Evolutionary conservation across 2,113 vertebrate genomes (phyloP), one percentile per base, ranked within the genome.

Genomic region (Ailuropoda melanoleuca): DNA sequence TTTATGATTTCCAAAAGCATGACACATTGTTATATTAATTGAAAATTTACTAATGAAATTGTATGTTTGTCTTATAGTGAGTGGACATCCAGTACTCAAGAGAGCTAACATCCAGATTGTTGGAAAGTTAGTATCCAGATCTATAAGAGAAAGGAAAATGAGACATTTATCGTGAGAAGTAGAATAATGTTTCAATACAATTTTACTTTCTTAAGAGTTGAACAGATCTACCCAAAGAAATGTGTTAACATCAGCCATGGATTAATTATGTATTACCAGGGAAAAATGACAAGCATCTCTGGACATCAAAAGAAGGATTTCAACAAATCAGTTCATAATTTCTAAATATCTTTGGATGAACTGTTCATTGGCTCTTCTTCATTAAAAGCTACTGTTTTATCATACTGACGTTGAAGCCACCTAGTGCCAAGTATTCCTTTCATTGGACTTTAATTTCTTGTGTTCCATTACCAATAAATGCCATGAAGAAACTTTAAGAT

Each of bases 31-130:
- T 23, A 43, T 92, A 31, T 43, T 96, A 86, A 70, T 48, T 96
- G 74, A 96, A 55, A 64, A 34, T 55, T 3, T 26, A 95, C 93
- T 95, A 96, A 98, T 84, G 2, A 64, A 86, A 94, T 87, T 97
- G 39, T 80, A 85, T 89, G 11, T 97, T 97, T 98, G 23, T 95
- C 34, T 93, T 97, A 21, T 78, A 98, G 98, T 93, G 88, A 91
- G 12, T 78, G 97, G 96, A 88, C 96, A 95, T 39, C 96, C 75
- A 86, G 24, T 98, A 62, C 95, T 98, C 88, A 98, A 98, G 89
- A 92, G 95, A 97, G 86, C 97, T 97, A 97, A 98, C 93, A 98
- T 99, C 97, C 95, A 55, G 43, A 34, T 97, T 95, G 98, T 96
- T 97, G 97, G 96, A 62, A 95, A 97, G 46, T 92, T 98, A 95